Base-by-base conservation (phyloP, 2,797 vertebrate genomes). In the Hydrocynus forskahlii region DNA sequence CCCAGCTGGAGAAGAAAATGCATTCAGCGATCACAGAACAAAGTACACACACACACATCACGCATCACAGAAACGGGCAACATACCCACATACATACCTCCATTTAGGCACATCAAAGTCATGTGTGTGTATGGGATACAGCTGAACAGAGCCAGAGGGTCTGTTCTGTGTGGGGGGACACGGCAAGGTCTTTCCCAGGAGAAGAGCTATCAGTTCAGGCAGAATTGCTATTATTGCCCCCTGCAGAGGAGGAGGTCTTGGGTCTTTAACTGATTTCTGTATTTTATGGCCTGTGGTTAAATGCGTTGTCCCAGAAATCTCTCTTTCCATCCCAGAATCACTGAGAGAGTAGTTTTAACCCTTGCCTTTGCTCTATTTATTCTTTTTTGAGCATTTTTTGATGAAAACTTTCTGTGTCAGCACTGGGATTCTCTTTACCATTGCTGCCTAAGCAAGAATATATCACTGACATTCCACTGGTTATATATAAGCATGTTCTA, bases 1-100 rank as follows among this genome's bases (percentile, higher is more conserved):
- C 40, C 78, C 83, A 88, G 83, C 80, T 83, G 82, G 57, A 63
- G 70, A 74, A 78, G 60, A 25, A 68, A 70, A 60, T 52, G 75
- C 64, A 19, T 43, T 55, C 63, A 13, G 71, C 83, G 77, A 84
- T 87, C 83, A 83, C 48, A 76, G 79, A 83, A 80, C 82, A 81
- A 77, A 81, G 79, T 79, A 57, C 35, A 54, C 74, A 7, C 43
- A 45, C 74, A 70, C 79, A 45, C 50, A 57, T 54, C 29, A 43
- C 67, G 23, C 23, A 13, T 66, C 70, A 71, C 69, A 29, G 19
- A 67, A 21, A 45, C 50, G 29, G 19, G 5, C 54, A 17, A 40
- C 17, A 16, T n/a, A 66, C 29, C 29, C 63, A 10, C 59, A 59
- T 52, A 40, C 17, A 16, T n/a, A 66, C 29, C 29, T 29, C 19